Conservation (phyloP, 2,888 invertebrate species). For the Villa cingulata region DNA sequence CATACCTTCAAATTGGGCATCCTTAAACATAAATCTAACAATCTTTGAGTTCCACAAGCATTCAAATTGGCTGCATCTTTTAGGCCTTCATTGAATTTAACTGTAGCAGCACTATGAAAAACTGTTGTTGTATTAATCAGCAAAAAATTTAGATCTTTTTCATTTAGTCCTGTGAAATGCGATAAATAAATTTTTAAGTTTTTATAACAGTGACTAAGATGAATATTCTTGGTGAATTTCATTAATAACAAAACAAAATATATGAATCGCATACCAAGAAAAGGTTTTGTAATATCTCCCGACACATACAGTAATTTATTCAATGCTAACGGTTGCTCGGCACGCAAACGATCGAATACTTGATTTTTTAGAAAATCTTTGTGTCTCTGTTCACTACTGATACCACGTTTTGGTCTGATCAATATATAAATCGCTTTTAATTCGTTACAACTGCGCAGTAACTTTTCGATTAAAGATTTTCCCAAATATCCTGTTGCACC, state of each 20-base stretch:
- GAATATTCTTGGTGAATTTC: too few relatives aligned
- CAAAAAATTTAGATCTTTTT: constrained; percentile 48
- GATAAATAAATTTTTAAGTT: neutral
- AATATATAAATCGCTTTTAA: constrained; percentile 67
- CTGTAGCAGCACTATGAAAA: constrained; percentile 93
- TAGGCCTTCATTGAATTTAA: constrained; percentile 84
- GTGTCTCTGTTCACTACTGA: constrained; percentile 53
- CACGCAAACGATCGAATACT: constrained; percentile 57
- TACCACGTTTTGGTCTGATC: constrained; percentile 59
- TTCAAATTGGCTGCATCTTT: constrained; percentile 79
- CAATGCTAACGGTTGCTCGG: constrained; percentile 48
- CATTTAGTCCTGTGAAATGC: constrained; percentile 40
- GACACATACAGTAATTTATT: constrained; percentile 54
- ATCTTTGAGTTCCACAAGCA: constrained; percentile 71
- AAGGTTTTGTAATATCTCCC: constrained; percentile 61
- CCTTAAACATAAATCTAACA: constrained; percentile 67
- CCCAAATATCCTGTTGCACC: constrained; percentile 84
- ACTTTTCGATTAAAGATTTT: constrained; percentile 84
- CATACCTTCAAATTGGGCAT: constrained; percentile 63
- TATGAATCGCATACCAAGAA: constrained; percentile 37
- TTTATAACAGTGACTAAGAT: neutral
- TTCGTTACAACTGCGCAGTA: constrained; percentile 71
- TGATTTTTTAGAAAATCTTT: constrained; percentile 61
- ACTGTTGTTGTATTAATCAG: constrained; percentile 62
- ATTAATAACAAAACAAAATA: neutral